These are phyloP conservation scores for Stomorhina lunata DNA, from an alignment of 2,888 invertebrate species.

Conservation along the genomic window DNA sequence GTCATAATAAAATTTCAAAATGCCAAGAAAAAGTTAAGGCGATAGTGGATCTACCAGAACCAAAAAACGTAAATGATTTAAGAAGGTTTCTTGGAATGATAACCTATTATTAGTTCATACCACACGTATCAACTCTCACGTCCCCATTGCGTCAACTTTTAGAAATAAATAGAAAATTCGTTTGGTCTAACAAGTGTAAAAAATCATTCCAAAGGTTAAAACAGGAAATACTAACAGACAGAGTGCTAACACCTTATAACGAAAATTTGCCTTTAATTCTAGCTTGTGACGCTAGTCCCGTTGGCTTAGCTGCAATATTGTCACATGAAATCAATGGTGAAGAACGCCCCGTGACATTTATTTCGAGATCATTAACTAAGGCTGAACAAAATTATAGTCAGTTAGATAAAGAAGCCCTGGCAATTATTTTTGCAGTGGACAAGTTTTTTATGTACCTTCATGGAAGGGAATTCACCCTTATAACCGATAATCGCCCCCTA, in stretches of 20 bases:
- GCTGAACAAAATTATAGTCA: slow-evolving; percentile 25
- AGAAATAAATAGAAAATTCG: slow-evolving; percentile 11
- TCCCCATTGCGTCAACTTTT: slow-evolving; percentile 19
- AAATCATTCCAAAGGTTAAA: slow-evolving; percentile 32
- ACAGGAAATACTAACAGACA: slow-evolving; percentile 39
- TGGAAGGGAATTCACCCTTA: too few relatives aligned
- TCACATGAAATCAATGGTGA: slow-evolving; percentile 22
- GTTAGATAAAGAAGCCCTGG: slow-evolving; percentile 7
- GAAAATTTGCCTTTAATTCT: background rate
- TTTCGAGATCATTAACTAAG: background rate
- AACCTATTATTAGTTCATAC: slow-evolving; percentile 41
- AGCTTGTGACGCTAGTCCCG: slow-evolving; percentile 16
- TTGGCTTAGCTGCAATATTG: background rate
- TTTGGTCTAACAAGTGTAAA: slow-evolving; percentile 18
- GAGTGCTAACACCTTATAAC: slow-evolving; percentile 12
- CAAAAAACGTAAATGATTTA: too few relatives aligned
- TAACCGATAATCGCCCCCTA: too few relatives aligned
- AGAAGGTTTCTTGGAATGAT: slow-evolving; percentile 41
- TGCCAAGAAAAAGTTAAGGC: slow-evolving; percentile 8
- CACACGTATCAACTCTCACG: slow-evolving; percentile 22
- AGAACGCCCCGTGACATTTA: slow-evolving; percentile 12
- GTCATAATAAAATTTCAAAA: slow-evolving; percentile 44
- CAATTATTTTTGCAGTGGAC: slow-evolving; percentile 25
- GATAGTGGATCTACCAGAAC: too few relatives aligned
- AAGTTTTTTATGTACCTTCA: slow-evolving; percentile 13